Evolutionary conservation across 2,888 invertebrate genomes (phyloP).

Genomic region (Thyatira batis): DNA sequence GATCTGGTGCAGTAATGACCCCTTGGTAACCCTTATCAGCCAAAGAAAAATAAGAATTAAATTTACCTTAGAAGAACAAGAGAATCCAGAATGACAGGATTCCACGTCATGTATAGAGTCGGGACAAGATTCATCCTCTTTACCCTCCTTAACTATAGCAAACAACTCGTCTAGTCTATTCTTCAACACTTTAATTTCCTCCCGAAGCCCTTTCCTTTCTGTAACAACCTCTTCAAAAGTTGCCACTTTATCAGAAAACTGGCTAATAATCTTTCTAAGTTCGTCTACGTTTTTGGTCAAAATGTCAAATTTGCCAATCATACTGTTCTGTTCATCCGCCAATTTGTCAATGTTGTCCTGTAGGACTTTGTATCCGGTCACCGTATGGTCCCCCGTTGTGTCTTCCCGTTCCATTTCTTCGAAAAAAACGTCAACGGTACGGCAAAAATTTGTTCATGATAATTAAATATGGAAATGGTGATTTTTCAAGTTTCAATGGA

Average conservation of each 20-base stretch:
- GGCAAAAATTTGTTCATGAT: slow-evolving; percentile 2
- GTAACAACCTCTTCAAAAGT: slow-evolving; percentile 49
- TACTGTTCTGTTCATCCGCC: slow-evolving; percentile 46
- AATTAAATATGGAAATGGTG: not conserved
- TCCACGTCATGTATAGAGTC: slow-evolving; percentile 58
- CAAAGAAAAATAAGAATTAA: too few species aligned
- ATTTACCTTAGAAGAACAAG: slow-evolving; percentile 68
- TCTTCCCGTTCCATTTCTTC: slow-evolving; percentile 39
- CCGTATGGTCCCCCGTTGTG: slow-evolving; percentile 27
- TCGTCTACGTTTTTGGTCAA: slow-evolving; percentile 59
- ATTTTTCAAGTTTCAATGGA: not conserved
- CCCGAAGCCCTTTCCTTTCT: slow-evolving; percentile 50
- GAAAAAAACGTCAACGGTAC: not conserved
- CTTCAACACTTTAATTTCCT: slow-evolving; percentile 56
- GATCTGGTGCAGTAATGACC: too few species aligned
- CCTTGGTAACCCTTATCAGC: too few species aligned
- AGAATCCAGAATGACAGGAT: slow-evolving; percentile 68
- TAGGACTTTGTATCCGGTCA: slow-evolving; percentile 37
- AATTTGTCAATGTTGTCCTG: slow-evolving; percentile 58
- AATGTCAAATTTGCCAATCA: slow-evolving; percentile 57
- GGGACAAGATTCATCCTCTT: slow-evolving; percentile 54
- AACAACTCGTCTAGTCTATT: slow-evolving; percentile 64
- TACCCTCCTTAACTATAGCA: slow-evolving; percentile 64
- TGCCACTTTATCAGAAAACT: slow-evolving; percentile 54
- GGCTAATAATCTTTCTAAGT: slow-evolving; percentile 41